Conservation (phyloP, 2,888 invertebrate genomes). For the Ecdyonurus torrentis region DNA sequence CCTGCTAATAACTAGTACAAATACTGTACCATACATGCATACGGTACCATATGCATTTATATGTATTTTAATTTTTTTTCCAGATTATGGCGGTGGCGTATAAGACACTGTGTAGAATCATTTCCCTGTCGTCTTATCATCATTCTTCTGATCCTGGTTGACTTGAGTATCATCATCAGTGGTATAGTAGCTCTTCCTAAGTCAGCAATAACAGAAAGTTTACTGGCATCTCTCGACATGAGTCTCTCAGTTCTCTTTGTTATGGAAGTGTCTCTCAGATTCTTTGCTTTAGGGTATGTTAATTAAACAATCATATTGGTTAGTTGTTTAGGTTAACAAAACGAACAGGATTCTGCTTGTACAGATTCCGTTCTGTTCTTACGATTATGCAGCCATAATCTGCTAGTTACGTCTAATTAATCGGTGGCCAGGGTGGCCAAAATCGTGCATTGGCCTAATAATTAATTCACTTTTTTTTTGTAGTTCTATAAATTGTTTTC, state of each 20-base stretch:
- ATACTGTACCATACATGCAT: too few relatives aligned
- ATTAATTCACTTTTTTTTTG: too few relatives aligned
- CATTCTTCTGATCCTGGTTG: not conserved
- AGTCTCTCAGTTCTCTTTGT: conserved; percentile 26
- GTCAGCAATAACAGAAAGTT: not conserved
- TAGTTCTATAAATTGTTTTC: too few relatives aligned
- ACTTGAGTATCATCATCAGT: not conserved
- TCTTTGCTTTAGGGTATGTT: conserved; percentile 27
- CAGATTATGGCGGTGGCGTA: not conserved
- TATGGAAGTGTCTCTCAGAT: conserved; percentile 24
- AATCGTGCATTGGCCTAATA: too few relatives aligned
- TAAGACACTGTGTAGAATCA: not conserved
- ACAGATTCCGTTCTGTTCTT: too few relatives aligned
- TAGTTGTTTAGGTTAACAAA: too few relatives aligned
- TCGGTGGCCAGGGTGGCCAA: too few relatives aligned
- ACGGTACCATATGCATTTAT: not conserved
- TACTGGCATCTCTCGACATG: conserved; percentile 19
- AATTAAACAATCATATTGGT: too few relatives aligned
- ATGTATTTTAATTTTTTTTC: not conserved
- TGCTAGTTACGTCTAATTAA: too few relatives aligned
- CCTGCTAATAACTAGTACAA: too few relatives aligned
- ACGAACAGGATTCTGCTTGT: too few relatives aligned
- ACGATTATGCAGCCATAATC: too few relatives aligned
- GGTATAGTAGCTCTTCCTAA: not conserved
- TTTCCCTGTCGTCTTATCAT: not conserved